phyloP scores from a whole-genome alignment of 2,888 invertebrate genomes.

The Clitarchus hookeri region DNA sequence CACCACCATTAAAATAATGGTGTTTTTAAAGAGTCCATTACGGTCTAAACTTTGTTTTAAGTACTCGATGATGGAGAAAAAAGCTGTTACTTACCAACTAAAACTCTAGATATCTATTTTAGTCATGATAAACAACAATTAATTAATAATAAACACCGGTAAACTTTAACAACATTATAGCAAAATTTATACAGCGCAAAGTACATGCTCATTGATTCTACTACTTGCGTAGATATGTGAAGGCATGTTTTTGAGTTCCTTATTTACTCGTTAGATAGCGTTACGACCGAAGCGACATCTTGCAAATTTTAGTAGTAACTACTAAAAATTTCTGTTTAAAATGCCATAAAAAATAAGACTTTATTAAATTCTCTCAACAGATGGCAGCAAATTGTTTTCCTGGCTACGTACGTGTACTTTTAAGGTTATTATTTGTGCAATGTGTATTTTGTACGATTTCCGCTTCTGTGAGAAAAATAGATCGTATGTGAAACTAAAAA shows the following conservation, averaged over 20 bases:
- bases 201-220: conserved; percentile 34
- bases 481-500: background rate
- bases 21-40: conserved; percentile 14
- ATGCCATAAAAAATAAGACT: background rate
- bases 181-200: conserved; percentile 36
- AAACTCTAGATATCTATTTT: conserved; percentile 30
- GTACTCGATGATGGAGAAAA: background rate
- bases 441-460: background rate
- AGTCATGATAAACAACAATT: conserved; percentile 32
- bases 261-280: conserved; percentile 27
- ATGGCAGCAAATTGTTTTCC: background rate
- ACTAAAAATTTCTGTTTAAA: background rate
- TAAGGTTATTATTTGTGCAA: background rate
- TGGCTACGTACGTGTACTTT: background rate
- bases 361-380: background rate
- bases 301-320: background rate
- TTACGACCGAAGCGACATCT: background rate
- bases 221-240: conserved; percentile 5
- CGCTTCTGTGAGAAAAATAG: conserved; percentile 8
- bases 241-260: background rate
- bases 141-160: conserved; percentile 34
- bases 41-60: background rate
- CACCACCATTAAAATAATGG: conserved; percentile 9
- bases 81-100: background rate
- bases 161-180: conserved; percentile 35